phyloP scores from a whole-genome alignment of 1,140 invertebrate species.

The Pseudachorutes palmiensis region DNA sequence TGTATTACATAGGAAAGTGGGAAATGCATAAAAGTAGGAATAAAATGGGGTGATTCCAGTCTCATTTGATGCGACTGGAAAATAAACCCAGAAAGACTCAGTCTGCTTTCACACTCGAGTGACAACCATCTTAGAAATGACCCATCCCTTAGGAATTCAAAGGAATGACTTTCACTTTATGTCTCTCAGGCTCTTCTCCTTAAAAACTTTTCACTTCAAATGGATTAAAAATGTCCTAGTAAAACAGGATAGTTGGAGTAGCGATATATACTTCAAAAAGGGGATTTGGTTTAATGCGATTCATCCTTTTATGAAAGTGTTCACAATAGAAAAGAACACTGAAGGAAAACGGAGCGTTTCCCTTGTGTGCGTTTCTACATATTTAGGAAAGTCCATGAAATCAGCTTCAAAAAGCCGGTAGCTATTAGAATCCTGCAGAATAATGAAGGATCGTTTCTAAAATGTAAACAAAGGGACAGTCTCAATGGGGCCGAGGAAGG shows the following conservation, averaged over 20 bases:
- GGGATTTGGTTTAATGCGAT: not conserved
- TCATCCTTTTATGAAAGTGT: conserved; percentile 7
- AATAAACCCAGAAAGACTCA: not conserved
- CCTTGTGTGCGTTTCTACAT: no score
- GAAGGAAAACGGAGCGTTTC: no score
- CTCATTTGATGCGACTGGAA: not conserved
- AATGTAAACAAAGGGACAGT: no score
- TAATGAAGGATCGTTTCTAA: no score
- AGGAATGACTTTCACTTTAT: conserved; percentile 10
- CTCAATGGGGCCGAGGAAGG: no score
- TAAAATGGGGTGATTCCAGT: not conserved
- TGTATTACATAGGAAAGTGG: not conserved
- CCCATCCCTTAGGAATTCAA: conserved; percentile 1
- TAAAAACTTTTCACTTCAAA: conserved; percentile 8
- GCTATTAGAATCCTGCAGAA: not conserved
- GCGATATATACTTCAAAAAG: no score
- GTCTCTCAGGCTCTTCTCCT: not conserved
- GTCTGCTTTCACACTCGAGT: not conserved
- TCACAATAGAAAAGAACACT: no score
- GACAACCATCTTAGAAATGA: conserved; percentile 6
- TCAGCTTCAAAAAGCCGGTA: not conserved
- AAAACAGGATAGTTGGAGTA: not conserved
- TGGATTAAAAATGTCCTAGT: not conserved
- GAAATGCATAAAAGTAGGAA: conserved; percentile 8
- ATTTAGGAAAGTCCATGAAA: not conserved